These are phyloP conservation scores for Lerema accius DNA, from an alignment of 1,140 invertebrate species.

Conservation along the genomic window DNA sequence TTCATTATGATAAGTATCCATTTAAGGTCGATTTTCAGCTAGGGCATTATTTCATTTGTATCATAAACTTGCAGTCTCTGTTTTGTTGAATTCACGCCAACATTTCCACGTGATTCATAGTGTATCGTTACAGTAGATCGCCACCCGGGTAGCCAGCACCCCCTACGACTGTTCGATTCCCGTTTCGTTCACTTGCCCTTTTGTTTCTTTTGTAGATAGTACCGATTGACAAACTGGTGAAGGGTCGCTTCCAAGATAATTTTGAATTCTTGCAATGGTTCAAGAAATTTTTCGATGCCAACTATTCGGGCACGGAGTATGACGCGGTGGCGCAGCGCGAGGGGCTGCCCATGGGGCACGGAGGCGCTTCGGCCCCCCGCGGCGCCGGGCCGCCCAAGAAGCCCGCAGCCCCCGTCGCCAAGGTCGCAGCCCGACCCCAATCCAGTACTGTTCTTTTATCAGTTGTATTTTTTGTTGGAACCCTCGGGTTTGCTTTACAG, in stretches of 20 bases:
- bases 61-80: too few species aligned
- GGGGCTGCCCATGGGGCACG: conserved; percentile 91
- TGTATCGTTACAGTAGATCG: conserved; percentile 14
- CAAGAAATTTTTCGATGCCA: conserved; percentile 99
- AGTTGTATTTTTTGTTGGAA: conserved; percentile 37
- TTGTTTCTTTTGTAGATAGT: conserved; percentile 89
- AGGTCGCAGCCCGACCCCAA: conserved; percentile 83
- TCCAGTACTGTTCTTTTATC: conserved; percentile 82
- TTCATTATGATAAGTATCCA: too few species aligned
- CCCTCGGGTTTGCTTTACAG: conserved; percentile 16
- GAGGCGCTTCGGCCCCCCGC: conserved; percentile 83
- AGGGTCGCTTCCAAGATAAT: conserved; percentile 98
- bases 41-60: too few species aligned
- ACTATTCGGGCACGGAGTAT: conserved; percentile 96
- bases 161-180: conserved; percentile 44
- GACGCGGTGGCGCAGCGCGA: conserved; percentile 93
- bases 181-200: conserved; percentile 75
- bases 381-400: conserved; percentile 79
- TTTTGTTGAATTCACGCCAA: conserved; percentile 11
- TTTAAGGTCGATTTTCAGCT: too few species aligned
- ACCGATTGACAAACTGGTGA: conserved; percentile 94
- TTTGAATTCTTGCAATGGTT: conserved; percentile 99
- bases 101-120: conserved; percentile 21
- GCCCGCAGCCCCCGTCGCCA: conserved; percentile 76
- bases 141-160: conserved; percentile 39